These are phyloP conservation scores for Lasioglossum malachurum DNA, from an alignment of 2,888 invertebrate genomes.

Conservation along the genomic window DNA sequence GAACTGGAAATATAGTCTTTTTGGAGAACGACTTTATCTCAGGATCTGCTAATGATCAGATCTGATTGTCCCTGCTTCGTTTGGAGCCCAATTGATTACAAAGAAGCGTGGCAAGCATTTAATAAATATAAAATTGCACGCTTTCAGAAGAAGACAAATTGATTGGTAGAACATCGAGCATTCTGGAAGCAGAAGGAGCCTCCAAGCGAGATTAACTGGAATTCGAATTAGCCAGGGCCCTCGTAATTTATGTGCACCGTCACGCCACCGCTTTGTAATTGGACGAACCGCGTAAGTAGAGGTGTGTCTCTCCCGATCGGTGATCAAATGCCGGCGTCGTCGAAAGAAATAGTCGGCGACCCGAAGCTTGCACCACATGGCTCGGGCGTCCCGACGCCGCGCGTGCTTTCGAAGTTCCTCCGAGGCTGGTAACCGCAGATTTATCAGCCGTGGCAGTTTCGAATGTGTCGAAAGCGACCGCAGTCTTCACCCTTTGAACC, in stretches of 20 bases:
- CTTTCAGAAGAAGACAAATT: background rate
- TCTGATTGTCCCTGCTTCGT: background rate
- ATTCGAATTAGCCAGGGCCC: constrained; percentile 26
- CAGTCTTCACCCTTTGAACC: constrained; percentile 61
- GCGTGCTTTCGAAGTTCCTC: constrained; percentile 42
- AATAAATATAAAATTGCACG: background rate
- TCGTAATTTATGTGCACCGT: constrained; percentile 45
- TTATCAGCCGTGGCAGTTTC: constrained; percentile 54
- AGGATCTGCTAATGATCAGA: background rate
- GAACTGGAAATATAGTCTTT: background rate
- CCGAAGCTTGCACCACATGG: constrained; percentile 41
- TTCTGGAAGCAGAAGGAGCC: background rate
- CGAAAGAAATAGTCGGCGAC: constrained; percentile 52
- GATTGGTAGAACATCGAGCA: background rate
- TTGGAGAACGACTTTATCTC: background rate
- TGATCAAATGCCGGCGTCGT: constrained; percentile 51
- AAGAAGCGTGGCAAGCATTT: background rate
- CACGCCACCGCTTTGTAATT: constrained; percentile 54
- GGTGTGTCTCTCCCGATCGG: constrained; percentile 52
- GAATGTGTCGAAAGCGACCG: constrained; percentile 59
- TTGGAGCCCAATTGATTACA: background rate
- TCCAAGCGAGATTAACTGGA: constrained; percentile 1
- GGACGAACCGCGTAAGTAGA: constrained; percentile 43
- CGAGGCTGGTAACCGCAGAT: constrained; percentile 39
- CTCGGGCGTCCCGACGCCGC: constrained; percentile 37